phyloP scores from a whole-genome alignment of 30 jellyfish, hydroid and myxozoan species.

The Mastigias papua region DNA sequence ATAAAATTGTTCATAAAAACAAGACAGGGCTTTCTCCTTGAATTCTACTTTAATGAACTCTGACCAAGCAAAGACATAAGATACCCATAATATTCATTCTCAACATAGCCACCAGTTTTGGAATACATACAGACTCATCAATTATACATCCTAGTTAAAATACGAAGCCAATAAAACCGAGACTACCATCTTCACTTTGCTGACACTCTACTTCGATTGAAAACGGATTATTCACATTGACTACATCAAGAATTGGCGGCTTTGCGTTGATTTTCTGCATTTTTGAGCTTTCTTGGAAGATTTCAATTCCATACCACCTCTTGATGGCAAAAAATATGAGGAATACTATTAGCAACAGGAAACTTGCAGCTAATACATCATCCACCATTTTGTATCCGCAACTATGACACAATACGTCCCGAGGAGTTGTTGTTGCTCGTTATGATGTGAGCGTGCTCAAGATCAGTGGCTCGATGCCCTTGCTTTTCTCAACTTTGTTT shows the following conservation, averaged over 20 bases:
- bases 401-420: too few relatives aligned
- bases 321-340: neutral
- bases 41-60: neutral
- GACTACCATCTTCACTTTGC: neutral
- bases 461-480: too few relatives aligned
- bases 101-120: neutral
- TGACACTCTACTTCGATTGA: neutral
- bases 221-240: constrained; percentile 36
- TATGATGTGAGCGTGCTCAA: neutral
- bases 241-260: constrained; percentile 8
- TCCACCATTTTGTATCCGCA: neutral
- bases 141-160: neutral
- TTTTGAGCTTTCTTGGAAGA: neutral
- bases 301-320: neutral
- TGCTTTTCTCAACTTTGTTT: too few relatives aligned
- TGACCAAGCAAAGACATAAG: neutral
- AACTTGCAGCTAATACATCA: neutral
- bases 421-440: neutral
- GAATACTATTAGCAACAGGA: neutral
- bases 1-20: neutral
- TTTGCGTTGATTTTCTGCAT: neutral
- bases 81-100: neutral
- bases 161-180: neutral
- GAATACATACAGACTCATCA: neutral
- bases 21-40: neutral